Evolutionary conservation across 2,888 invertebrate species (phyloP).

Genomic region (Drosophila percnosoma): DNA sequence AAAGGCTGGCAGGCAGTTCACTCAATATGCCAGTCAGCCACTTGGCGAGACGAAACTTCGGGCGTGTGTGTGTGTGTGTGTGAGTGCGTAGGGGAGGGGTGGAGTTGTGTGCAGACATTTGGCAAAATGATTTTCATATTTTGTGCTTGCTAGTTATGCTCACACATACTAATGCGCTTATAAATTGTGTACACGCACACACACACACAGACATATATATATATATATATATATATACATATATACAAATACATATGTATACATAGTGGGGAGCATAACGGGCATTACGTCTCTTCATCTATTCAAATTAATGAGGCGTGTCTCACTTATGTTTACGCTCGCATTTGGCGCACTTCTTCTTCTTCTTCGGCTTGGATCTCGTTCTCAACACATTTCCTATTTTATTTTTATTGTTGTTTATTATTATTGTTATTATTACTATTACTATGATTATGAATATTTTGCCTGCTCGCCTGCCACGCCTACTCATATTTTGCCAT

Average conservation of each 20-base stretch:
- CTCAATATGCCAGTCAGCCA: conserved; percentile 73
- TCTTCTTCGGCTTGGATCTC: neutral
- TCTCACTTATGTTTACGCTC: conserved; percentile 59
- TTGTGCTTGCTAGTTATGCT: conserved; percentile 55
- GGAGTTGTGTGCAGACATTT: conserved; percentile 41
- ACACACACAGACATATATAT: conserved; percentile 1
- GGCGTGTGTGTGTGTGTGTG: neutral
- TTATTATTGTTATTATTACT: conserved; percentile 19
- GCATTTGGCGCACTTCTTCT: conserved; percentile 29
- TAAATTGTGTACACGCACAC: neutral
- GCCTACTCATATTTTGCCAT: neutral
- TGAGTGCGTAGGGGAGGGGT: neutral
- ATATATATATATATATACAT: neutral
- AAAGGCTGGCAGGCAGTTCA: conserved; percentile 51
- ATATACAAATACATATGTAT: neutral
- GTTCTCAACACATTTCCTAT: conserved; percentile 28
- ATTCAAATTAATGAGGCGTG: conserved; percentile 75
- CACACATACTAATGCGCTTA: conserved; percentile 56
- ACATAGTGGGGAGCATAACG: neutral
- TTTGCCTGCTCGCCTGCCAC: conserved; percentile 20
- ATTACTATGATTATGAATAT: conserved; percentile 1
- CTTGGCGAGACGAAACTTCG: conserved; percentile 45
- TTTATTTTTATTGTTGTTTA: conserved; percentile 52
- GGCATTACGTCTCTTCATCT: conserved; percentile 35
- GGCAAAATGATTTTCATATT: conserved; percentile 76